Evolutionary conservation across 1,140 invertebrate genomes (phyloP), one percentile per base, ranked within the genome.

Genomic region (Drosophila malerkotliana): DNA sequence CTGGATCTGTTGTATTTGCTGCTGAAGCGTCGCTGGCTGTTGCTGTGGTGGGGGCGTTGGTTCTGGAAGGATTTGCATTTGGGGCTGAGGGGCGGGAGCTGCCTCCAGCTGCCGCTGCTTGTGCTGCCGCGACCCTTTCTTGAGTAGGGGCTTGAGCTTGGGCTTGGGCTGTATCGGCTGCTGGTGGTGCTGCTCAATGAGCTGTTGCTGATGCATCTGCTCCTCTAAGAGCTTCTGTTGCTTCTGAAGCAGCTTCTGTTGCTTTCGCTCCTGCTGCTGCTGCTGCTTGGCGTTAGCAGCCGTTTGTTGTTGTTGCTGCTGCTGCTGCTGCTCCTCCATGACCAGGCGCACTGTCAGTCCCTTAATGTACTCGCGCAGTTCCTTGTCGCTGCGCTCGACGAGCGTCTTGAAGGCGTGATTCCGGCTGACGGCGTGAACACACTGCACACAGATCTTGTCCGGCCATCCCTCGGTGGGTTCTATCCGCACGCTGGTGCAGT

Each of bases 391-490:
- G 14, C 93, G 92, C 77, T 94, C 93, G 12, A 94, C 93, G 49
- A 93, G 91, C 53, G 92, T 92, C 71, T 94, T 94, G 77, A 94
- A 94, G 21, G 93, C 93, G 79, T 93, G 93, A 73, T 93, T 93
- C 14, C 94, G 90, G 12, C 93, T 94, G 3, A 94, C 93, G 61
- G 94, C 93, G 69, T 94, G 93, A 15, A 94, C 93, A 69, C 94
- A 94, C 77, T 94, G 94, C 3, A 94, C 84, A 60, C 94, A 94
- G 48, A 94, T 92, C 80, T 94, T 93, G 3, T 92, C 75, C 0
- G 94, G 93, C 68, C 94, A 91, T 5, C 93, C 93, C 71, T 94
- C 93, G 1, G 92, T 93, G 1, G 93, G 92, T 30, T 93, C 92
- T 72, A 94, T 93, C 76, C 93, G 92, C 59, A 94, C 92, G 80